phyloP scores from a whole-genome alignment of 2,113 vertebrate genomes.

The Sinocyclocheilus rhinocerous region DNA sequence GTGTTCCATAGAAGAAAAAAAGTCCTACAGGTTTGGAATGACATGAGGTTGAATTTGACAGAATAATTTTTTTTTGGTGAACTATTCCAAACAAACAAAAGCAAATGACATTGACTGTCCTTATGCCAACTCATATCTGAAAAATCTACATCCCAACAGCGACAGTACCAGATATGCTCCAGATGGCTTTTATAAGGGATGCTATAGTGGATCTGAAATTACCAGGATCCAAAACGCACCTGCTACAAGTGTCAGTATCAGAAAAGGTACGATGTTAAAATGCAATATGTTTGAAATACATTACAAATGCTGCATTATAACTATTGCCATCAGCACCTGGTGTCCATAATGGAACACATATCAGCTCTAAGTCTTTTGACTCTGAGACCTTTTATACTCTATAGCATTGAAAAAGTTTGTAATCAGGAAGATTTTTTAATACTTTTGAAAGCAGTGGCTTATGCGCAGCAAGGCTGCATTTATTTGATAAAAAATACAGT shows the following conservation, averaged over 20 bases:
- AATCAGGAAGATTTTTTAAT: not conserved
- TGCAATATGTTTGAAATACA: not conserved
- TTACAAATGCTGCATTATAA: not conserved
- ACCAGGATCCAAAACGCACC: not conserved
- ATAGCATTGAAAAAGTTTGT: not conserved
- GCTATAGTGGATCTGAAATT: not conserved
- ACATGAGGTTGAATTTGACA: not conserved
- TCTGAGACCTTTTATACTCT: not conserved
- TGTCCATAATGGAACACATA: not conserved
- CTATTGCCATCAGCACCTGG: not conserved
- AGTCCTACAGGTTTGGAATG: too few species aligned
- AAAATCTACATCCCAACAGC: not conserved
- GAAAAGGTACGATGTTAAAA: not conserved
- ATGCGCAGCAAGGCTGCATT: not conserved
- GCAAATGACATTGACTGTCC: not conserved
- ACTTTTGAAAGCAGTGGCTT: not conserved
- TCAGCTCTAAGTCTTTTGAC: not conserved
- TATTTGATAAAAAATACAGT: not conserved
- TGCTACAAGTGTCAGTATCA: not conserved
- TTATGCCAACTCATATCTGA: not conserved
- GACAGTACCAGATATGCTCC: not conserved
- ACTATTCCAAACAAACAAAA: not conserved
- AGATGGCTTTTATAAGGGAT: not conserved
- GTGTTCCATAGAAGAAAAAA: too few species aligned
- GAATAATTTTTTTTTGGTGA: not conserved